A percentile compares a stretch with the other conserved stretches of the same genome.
Conservation (phyloP, 1,140 invertebrate species). For the Caenorhabditis remanei region DNA sequence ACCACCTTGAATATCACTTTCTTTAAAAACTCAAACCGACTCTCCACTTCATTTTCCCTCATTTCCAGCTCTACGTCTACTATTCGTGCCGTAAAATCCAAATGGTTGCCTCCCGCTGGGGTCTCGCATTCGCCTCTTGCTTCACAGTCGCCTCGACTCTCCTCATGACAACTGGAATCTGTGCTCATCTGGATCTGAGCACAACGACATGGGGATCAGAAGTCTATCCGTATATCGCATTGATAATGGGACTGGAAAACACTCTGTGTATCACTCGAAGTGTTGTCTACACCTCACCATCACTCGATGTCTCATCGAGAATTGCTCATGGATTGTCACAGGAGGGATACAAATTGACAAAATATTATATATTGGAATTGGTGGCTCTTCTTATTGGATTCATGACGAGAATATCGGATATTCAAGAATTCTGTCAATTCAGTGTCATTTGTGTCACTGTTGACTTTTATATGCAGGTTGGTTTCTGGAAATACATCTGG, state of each 20-base stretch:
- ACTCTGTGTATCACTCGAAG: conserved; percentile 82
- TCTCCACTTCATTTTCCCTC: not conserved
- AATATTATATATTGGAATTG: conserved; percentile 73
- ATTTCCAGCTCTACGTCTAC: conserved; percentile 71
- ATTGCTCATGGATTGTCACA: conserved; percentile 71
- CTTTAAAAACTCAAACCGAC: conserved; percentile 4
- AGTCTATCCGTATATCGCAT: conserved; percentile 93
- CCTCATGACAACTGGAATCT: conserved; percentile 92
- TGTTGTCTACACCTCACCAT: conserved; percentile 73
- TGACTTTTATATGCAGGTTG: conserved; percentile 74
- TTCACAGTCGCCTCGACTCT: conserved; percentile 88
- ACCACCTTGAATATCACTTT: too few relatives aligned
- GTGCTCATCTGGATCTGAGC: conserved; percentile 87
- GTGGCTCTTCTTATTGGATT: conserved; percentile 68
- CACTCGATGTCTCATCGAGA: conserved; percentile 71
- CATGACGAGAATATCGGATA: conserved; percentile 70
- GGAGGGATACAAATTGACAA: conserved; percentile 64
- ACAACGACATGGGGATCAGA: conserved; percentile 81
- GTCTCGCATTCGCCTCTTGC: conserved; percentile 89
- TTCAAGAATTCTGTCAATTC: conserved; percentile 73
- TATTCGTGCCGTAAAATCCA: conserved; percentile 83
- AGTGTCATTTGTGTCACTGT: conserved; percentile 72
- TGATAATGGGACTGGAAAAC: conserved; percentile 95
- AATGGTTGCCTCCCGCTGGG: conserved; percentile 90
- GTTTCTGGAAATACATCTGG: not conserved